Base-by-base conservation (phyloP, 2,888 invertebrate genomes). In the Agriopis aurantiaria region DNA sequence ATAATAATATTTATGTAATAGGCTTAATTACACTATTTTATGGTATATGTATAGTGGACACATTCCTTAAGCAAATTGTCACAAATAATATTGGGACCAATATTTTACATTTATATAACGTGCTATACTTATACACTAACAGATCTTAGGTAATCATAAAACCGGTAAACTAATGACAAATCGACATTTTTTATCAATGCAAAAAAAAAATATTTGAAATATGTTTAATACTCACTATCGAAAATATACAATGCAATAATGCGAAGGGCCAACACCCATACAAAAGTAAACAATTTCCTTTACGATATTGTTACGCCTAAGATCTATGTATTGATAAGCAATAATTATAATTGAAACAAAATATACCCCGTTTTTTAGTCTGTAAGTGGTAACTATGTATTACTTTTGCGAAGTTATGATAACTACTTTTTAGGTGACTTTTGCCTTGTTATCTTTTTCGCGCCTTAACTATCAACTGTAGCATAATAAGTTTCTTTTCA, bases 81-180 rank as follows among this genome's bases (percentile, higher is more conserved):
- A 78, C 78, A 78, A 78, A 78, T 33, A 65, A 68, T 68, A 70
- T 72, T 68, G 76, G 77, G 73, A 74, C 74, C 75, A 74, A 73
- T 66, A 58, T 70, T 56, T 58, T 52, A 45, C 60, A 51, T 23
- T 1, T 33, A 51, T 55, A 58, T 51, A 61, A 51, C 40, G 69
- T 65, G 61, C 65, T 69, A 69, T 69, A 68, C 14, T 43, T 58
- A 52, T 56, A 11, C 17, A 11, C 4, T 17, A 46, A 40, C 59
- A 60, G 59, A 60, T 65, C 53, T 61, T 65, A 56, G 56, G 60
- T 46, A 23, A 7, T 52, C 6, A 60, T 9, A 8, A 33, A 45
- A 45, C 43, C n/a, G 45, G 10, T 40, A n/a, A 55, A 17, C 11
- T 3, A 33, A 58, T 2, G 43, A 11, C 4, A 56, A 43, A 57